Evolutionary conservation across 2,113 vertebrate genomes (phyloP), one percentile per base, ranked within the genome.

Genomic region (Pyrgilauda ruficollis): DNA sequence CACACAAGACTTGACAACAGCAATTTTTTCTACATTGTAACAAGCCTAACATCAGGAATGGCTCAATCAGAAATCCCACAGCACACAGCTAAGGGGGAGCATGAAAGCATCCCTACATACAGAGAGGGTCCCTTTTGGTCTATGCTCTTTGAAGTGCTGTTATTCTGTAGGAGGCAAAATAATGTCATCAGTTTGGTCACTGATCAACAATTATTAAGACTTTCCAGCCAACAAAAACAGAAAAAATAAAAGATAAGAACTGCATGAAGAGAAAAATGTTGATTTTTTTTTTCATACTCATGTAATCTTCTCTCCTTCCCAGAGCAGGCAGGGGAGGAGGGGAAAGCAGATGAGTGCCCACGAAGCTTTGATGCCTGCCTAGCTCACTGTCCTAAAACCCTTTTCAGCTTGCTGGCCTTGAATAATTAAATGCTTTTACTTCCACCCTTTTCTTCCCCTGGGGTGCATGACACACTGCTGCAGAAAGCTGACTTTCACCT

Each of bases 341-440:
- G 30, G 43, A 85, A 78, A 84, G 74, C 74, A 82, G 39, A 84
- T 33, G 46, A 84, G 27, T 44, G 41, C 50, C 83, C 78, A 59
- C 0, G 0, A 90, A 86, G 72, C 74, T 73, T 63, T 11, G 3
- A 62, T 1, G 6, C 59, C 56, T 20, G 58, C 77, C 92, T 66
- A 52, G 79, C 82, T 95, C 86, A 50, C 55, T 41, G 35, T 90
- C 84, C 90, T 92, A 68, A 90, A 94, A 94, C 80, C 67, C 66
- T 95, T 80, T 87, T 33, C 87, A 84, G 91, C 79, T 87, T 75
- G 41, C 44, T 89, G 61, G 31, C 77, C 79, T 95, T 97, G 63
- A 97, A 94, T 97, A 95, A 97, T 96, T 95, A 94, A 96, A 88
- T 27, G 26, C 64, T 83, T 62, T 46, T 93, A 80, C 72, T 89